Conservation (phyloP, 2,113 vertebrate species). For the Lota lota region DNA sequence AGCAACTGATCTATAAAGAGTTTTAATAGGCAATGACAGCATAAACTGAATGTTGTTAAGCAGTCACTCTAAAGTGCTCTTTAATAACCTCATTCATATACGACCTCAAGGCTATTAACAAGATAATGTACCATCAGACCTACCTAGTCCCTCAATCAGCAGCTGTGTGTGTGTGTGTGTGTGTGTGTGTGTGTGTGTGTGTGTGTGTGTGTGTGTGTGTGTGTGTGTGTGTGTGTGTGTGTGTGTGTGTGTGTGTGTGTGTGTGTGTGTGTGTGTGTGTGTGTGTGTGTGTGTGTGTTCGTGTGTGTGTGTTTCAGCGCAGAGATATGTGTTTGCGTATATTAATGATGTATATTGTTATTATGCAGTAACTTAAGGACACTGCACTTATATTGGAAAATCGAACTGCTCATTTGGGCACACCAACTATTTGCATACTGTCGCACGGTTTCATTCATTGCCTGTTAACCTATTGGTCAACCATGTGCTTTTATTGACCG, state of each 20-base stretch:
- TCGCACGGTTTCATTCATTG: too few relatives aligned
- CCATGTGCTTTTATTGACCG: too few relatives aligned
- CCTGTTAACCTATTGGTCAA: too few relatives aligned
- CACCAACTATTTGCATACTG: too few relatives aligned
- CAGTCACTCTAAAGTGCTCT: conserved; percentile 51
- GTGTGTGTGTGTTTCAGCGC: not conserved
- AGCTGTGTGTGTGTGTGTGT: conserved; percentile 13
- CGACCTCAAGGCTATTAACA: conserved; percentile 61
- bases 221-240: conserved; percentile 10
- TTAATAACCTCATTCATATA: conserved; percentile 62
- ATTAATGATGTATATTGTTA: too few relatives aligned
- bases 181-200: not conserved
- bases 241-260: conserved; percentile 12
- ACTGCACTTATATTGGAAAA: too few relatives aligned
- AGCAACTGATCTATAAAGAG: conserved; percentile 54
- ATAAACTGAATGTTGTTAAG: conserved; percentile 65
- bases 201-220: conserved; percentile 12
- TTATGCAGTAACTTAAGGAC: too few relatives aligned
- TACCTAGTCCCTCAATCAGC: conserved; percentile 51
- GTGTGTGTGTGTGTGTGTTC: conserved; percentile 5
- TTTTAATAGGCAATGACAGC: conserved; percentile 57
- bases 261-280: conserved; percentile 11
- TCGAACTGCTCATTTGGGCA: too few relatives aligned
- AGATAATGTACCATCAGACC: conserved; percentile 43
- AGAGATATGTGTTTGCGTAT: too few relatives aligned